Base-by-base conservation (phyloP, 2,888 invertebrate species). In the Tupiocoris notatus region DNA sequence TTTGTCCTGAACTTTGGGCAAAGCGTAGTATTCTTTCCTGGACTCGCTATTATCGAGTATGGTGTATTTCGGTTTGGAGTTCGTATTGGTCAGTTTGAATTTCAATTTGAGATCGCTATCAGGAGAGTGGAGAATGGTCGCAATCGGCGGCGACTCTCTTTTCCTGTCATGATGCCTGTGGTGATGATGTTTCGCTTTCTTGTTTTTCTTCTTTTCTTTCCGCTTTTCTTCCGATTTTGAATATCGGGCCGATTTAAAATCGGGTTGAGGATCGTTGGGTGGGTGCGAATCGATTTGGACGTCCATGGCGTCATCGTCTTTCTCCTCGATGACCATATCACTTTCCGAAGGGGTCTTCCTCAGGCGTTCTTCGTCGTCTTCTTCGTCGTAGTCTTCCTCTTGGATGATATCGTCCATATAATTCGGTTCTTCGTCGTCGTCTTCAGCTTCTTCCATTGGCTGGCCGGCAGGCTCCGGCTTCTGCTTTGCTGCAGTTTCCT, bases 91-190 rank as follows among this genome's bases (percentile, higher is more conserved):
- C 7, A 82, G 61, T 68, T 82, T 82, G 20, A 82, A 79, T 67
- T 81, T 82, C 0, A 82, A 70, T 59, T 82, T 82, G 81, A 82
- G 80, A 25, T 81, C 81, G 21, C 78, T 78, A 22, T 81, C 81
- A 2, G 80, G 79, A 0, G 81, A 81, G 22, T 81, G 81, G 0
- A 82, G 78, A 7, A 82, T 82, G 6, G 81, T 81, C 0, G 82
- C 82, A 7, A 80, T 78, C 0, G 80, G 81, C 0, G 81, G 80
- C 21, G 79, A 78, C 6, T 80, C 79, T 63, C 80, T 79, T 58
- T 80, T 81, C 57, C 80, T 80, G 21, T 80, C 78, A 62, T 81
- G 80, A 57, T 81, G 81, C 25, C 80, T 79, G 63, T 81, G 81
- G 54, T 82, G 81, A 56, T 79, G 80, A 17, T 80, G 81, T 25